phyloP scores from a whole-genome alignment of 2,113 vertebrate genomes.

The Verasper variegatus region DNA sequence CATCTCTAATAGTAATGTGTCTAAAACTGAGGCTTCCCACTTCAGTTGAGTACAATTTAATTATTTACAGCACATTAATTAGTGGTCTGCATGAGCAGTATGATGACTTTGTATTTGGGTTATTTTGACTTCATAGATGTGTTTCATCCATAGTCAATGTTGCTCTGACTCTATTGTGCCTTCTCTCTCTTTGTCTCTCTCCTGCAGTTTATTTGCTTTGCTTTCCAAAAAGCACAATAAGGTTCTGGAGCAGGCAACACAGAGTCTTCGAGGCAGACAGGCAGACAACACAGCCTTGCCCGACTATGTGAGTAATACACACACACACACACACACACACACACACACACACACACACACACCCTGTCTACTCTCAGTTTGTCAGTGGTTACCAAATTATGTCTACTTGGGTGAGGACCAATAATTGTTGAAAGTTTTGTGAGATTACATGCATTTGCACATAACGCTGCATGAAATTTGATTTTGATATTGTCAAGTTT shows the following conservation, averaged over 20 bases:
- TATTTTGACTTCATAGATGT: constrained; percentile 10
- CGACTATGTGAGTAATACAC: constrained; percentile 92
- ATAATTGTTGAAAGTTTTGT: neutral
- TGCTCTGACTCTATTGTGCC: neutral
- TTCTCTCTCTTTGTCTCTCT: constrained; percentile 26
- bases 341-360: too few relatives aligned
- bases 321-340: constrained; percentile 13
- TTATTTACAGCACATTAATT: constrained; percentile 11
- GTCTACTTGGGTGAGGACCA: constrained; percentile 30
- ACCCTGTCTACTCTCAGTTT: neutral
- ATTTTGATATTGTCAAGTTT: neutral
- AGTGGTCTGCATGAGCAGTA: neutral
- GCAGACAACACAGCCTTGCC: constrained; percentile 87
- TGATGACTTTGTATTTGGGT: constrained; percentile 9
- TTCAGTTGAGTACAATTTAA: neutral
- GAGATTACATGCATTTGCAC: neutral
- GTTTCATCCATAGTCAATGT: constrained; percentile 23
- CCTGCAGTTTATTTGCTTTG: constrained; percentile 93
- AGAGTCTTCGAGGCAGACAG: constrained; percentile 89
- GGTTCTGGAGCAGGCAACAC: constrained; percentile 97
- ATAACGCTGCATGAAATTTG: neutral
- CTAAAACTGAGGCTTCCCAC: constrained; percentile 21
- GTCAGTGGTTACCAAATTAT: constrained; percentile 5
- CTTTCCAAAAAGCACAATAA: constrained; percentile 99
- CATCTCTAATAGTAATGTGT: constrained; percentile 12